Conservation (phyloP, 92 coral and sea anemone genomes). For the Actinostola sp. region DNA sequence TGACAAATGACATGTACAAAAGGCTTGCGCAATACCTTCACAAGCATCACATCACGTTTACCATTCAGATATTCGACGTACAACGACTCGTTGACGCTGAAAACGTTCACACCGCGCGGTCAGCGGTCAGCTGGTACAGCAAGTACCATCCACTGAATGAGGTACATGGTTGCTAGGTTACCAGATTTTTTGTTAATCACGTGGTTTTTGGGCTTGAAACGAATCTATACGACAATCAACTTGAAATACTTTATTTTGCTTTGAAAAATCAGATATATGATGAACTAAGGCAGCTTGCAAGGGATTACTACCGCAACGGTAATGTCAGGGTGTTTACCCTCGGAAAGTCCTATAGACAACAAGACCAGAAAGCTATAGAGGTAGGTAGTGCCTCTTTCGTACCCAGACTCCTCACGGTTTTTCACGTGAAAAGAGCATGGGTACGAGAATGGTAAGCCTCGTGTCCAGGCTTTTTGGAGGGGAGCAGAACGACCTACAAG, state of each 20-base stretch:
- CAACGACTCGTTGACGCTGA: constrained; percentile 58
- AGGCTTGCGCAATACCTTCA: constrained; percentile 51
- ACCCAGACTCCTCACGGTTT: background rate
- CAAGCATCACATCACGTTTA: constrained; percentile 42
- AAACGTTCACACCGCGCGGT: constrained; percentile 14
- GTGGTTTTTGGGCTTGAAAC: too few relatives aligned
- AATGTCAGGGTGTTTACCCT: constrained; percentile 55
- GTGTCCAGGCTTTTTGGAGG: background rate
- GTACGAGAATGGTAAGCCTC: background rate
- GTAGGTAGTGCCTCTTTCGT: constrained; percentile 17
- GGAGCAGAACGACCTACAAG: too few relatives aligned
- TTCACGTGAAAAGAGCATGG: background rate
- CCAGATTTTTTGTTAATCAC: background rate
- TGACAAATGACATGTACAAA: constrained; percentile 49
- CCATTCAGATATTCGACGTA: constrained; percentile 68
- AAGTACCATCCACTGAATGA: constrained; percentile 63
- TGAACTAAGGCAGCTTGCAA: constrained; percentile 49
- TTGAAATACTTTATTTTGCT: background rate
- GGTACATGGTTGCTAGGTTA: constrained; percentile 37
- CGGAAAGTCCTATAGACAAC: constrained; percentile 65
- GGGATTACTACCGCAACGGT: constrained; percentile 25
- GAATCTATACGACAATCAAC: too few relatives aligned
- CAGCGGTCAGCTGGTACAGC: constrained; percentile 54
- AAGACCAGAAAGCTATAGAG: constrained; percentile 69
- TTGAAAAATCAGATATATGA: constrained; percentile 55